Evolutionary conservation across 2,888 invertebrate species (phyloP), one percentile per base, ranked within the genome.

Genomic region (Phalangium opilio): DNA sequence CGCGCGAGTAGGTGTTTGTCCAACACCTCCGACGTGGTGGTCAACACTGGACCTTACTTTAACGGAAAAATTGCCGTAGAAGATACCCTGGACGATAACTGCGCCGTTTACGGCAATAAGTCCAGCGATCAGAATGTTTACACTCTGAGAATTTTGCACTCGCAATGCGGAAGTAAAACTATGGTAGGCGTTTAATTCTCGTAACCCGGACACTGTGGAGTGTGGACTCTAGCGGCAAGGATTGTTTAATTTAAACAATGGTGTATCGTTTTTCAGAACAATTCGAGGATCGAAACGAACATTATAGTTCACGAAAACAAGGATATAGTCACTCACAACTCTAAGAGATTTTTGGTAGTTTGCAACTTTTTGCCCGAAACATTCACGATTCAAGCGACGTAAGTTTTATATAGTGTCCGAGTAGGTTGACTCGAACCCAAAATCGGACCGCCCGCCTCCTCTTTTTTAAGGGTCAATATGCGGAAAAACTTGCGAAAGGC

Each of bases 281-380:
- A 79, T 42, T 81, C 82, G 18, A 80, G 81, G 0, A 83, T 83
- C 19, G 81, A 83, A 38, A 83, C 82, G 0, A 83, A 82, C 62
- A 81, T 84, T 21, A 75, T 83, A 32, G 84, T 84, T 5, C 83
- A 83, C 64, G 84, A 84, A 64, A 83, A 82, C 66, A 67, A 82
- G 48, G 81, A 82, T 3, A 83, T 84, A 59, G 73, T 84, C 36
- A 84, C 84, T 0, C 83, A 84, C 63, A 81, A 81, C 60, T 82
- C 82, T 1, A 67, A 82, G 55, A 73, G 83, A 55, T 84, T 84
- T 62, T 70, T 84, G 45, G 83, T 84, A 2, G 73, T 83, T 12
- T 84, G 84, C 61, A 79, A 81, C 32, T 83, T 81, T 62, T 80
- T 83, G 60, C 83, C 83, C 1, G 83, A 83, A 62, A 81, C 82